These are phyloP conservation scores for Pardalotus punctatus DNA, from an alignment of 2,113 vertebrate genomes.

Conservation along the genomic window DNA sequence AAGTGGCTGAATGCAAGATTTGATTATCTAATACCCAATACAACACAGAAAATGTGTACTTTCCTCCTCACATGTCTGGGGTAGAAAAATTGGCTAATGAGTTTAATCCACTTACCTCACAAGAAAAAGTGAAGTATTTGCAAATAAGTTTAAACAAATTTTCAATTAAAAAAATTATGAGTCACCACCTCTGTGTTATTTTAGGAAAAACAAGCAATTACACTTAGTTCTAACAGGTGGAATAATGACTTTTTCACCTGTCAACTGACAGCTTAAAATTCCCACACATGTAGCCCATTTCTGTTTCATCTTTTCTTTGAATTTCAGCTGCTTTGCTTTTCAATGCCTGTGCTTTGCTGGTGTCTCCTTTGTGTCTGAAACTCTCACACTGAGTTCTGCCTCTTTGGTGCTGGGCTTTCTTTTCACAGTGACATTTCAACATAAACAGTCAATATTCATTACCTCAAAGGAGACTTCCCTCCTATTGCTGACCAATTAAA, in stretches of 20 bases:
- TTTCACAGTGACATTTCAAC: constrained; percentile 92
- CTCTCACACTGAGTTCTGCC: constrained; percentile 86
- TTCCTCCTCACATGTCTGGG: not conserved
- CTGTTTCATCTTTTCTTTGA: constrained; percentile 75
- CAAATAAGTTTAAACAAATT: constrained; percentile 21
- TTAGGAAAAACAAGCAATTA: constrained; percentile 64
- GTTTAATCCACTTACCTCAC: constrained; percentile 23
- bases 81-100: not conserved
- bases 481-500: constrained; percentile 95
- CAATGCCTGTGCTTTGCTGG: constrained; percentile 79
- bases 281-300: constrained; percentile 78
- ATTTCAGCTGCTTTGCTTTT: constrained; percentile 78
- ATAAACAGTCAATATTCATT: constrained; percentile 94
- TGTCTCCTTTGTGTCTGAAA: constrained; percentile 87
- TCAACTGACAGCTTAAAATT: constrained; percentile 76
- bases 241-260: constrained; percentile 77
- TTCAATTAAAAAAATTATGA: constrained; percentile 53
- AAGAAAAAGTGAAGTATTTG: constrained; percentile 35
- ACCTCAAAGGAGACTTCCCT: constrained; percentile 89
- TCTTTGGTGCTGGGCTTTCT: constrained; percentile 85
- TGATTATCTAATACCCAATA: not conserved
- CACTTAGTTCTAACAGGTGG: constrained; percentile 70
- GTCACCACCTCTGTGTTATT: not conserved
- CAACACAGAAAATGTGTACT: not conserved
- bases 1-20: not conserved